These are phyloP conservation scores for Pteromalus puparum DNA, from an alignment of 1,140 invertebrate species.

Conservation along the genomic window DNA sequence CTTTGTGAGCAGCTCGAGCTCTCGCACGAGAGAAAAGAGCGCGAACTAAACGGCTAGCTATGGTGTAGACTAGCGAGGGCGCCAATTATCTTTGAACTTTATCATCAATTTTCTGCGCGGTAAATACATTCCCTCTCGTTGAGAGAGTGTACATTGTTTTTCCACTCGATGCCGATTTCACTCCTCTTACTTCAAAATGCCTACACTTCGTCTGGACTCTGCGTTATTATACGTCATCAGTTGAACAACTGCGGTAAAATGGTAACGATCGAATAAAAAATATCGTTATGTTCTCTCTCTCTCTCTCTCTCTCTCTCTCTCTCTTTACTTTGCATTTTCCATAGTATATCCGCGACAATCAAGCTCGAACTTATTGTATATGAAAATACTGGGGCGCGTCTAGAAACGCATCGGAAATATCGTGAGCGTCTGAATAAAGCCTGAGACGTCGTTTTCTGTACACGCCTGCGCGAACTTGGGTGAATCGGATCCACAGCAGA, in stretches of 20 bases:
- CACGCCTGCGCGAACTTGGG: background rate
- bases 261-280: too few species aligned
- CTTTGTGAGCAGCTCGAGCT: background rate
- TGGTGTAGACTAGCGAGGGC: background rate
- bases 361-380: background rate
- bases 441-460: too few species aligned
- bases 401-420: background rate
- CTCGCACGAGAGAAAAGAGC: background rate
- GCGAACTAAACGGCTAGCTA: background rate
- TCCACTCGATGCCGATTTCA: too few species aligned
- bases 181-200: too few species aligned
- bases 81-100: constrained; percentile 27
- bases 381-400: background rate
- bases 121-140: constrained; percentile 4
- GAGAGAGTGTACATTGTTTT: background rate
- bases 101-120: constrained; percentile 14
- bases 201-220: too few species aligned
- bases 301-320: too few species aligned
- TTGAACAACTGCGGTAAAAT: too few species aligned
- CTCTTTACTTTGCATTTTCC: too few species aligned
- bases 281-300: too few species aligned
- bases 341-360: background rate
- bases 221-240: too few species aligned
- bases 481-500: background rate
- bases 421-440: constrained; percentile 12